phyloP scores from a whole-genome alignment of 2,113 vertebrate genomes.

The Sterrhoptilus dennistouni region DNA sequence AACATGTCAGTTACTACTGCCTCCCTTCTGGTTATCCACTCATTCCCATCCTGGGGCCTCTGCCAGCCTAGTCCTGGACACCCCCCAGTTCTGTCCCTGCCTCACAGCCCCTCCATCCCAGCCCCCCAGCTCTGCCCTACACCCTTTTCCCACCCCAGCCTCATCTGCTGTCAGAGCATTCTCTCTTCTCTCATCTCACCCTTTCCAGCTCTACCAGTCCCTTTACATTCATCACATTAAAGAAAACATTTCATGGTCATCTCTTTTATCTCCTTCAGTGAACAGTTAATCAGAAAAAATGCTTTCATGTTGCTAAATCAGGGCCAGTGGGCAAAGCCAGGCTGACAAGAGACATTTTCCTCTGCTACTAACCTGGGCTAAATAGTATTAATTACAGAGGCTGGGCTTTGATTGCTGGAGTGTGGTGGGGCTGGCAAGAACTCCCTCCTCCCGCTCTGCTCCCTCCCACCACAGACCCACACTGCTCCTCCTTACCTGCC shows the following conservation, averaged over 20 bases:
- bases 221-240: slow-evolving; percentile 75
- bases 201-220: slow-evolving; percentile 59
- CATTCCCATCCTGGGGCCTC: neutral
- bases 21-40: neutral
- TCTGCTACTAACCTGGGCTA: slow-evolving; percentile 66
- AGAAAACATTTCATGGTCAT: slow-evolving; percentile 72
- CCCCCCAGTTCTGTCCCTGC: neutral
- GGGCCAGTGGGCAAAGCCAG: slow-evolving; percentile 67
- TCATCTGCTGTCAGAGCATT: neutral
- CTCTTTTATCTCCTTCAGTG: slow-evolving; percentile 76
- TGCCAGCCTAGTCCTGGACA: neutral
- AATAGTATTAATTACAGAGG: slow-evolving; percentile 75
- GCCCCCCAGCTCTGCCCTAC: neutral
- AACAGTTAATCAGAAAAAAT: slow-evolving; percentile 74
- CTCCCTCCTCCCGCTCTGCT: neutral
- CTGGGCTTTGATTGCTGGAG: slow-evolving; percentile 69
- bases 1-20: neutral
- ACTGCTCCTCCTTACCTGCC: neutral
- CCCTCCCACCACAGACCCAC: neutral
- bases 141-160: neutral
- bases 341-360: slow-evolving; percentile 73
- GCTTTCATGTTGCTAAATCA: slow-evolving; percentile 77
- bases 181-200: slow-evolving; percentile 10
- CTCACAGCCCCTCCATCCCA: neutral
- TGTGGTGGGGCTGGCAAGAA: slow-evolving; percentile 40